Conservation (phyloP, 2,797 vertebrate genomes). For the Chaetophractus vellerosus region DNA sequence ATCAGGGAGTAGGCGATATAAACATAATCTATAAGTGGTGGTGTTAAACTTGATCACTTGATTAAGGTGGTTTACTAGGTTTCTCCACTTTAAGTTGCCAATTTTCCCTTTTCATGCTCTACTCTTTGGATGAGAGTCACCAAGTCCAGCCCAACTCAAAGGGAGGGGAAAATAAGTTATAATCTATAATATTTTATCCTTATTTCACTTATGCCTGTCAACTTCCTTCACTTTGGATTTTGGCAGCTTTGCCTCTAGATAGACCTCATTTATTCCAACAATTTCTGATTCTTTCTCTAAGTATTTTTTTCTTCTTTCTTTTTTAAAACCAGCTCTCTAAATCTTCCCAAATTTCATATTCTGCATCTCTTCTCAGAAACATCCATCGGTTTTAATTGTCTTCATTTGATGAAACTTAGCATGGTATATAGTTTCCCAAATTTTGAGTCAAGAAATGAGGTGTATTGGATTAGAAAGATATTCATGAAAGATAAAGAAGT, state of each 20-base stretch:
- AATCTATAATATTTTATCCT: background rate
- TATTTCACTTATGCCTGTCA: background rate
- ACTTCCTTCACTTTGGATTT: conserved; percentile 1
- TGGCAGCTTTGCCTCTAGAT: background rate
- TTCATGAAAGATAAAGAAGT: background rate
- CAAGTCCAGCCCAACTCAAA: background rate
- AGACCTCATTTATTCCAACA: background rate
- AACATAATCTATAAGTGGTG: background rate
- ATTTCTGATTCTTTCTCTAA: background rate
- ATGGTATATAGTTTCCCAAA: fast-evolving
- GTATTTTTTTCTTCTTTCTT: background rate
- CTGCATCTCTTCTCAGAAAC: background rate
- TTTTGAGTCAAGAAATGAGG: background rate
- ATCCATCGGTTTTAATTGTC: background rate
- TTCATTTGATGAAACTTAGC: background rate
- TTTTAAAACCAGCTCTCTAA: background rate
- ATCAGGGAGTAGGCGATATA: background rate
- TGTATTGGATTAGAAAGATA: background rate
- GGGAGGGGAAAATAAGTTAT: background rate
- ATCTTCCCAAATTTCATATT: background rate
- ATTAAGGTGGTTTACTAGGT: background rate
- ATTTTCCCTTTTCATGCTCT: background rate
- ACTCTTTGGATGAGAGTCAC: background rate
- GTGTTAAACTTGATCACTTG: background rate
- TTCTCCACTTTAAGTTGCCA: background rate